These are phyloP conservation scores for Uropsilus gracilis DNA, from an alignment of 2,113 vertebrate genomes.

Conservation along the genomic window DNA sequence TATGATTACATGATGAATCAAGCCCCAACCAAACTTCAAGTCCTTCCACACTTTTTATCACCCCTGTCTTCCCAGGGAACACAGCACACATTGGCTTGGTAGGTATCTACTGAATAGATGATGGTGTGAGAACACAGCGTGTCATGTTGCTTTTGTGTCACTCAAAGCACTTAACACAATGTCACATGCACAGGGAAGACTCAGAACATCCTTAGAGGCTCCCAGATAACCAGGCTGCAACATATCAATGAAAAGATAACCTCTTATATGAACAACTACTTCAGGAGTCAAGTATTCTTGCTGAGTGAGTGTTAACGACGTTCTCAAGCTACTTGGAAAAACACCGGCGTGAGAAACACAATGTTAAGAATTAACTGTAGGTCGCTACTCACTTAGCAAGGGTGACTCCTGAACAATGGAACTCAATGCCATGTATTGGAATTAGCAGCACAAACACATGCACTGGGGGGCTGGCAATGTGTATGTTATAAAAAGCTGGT, in stretches of 20 bases:
- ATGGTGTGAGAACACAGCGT: background rate
- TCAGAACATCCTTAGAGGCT: background rate
- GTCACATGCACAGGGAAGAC: background rate
- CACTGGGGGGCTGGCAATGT: background rate
- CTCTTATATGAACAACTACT: background rate
- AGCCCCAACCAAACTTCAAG: background rate
- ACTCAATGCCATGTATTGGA: background rate
- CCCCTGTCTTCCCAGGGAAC: background rate
- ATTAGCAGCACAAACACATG: background rate
- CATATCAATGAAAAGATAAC: background rate
- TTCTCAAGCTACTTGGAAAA: background rate
- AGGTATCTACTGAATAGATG: background rate
- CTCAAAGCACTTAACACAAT: background rate
- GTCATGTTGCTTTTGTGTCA: background rate
- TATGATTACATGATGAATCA: background rate
- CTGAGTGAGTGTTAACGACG: background rate
- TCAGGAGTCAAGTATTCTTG: constrained; percentile 16
- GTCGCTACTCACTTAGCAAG: background rate
- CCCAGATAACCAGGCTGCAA: background rate
- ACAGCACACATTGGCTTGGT: background rate
- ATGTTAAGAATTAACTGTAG: background rate
- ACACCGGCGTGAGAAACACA: background rate
- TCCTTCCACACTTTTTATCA: background rate
- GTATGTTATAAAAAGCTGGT: background rate
- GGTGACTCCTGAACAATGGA: constrained; percentile 7